phyloP scores from a whole-genome alignment of 2,113 vertebrate genomes.

The Tenebrosternarchus preto region DNA sequence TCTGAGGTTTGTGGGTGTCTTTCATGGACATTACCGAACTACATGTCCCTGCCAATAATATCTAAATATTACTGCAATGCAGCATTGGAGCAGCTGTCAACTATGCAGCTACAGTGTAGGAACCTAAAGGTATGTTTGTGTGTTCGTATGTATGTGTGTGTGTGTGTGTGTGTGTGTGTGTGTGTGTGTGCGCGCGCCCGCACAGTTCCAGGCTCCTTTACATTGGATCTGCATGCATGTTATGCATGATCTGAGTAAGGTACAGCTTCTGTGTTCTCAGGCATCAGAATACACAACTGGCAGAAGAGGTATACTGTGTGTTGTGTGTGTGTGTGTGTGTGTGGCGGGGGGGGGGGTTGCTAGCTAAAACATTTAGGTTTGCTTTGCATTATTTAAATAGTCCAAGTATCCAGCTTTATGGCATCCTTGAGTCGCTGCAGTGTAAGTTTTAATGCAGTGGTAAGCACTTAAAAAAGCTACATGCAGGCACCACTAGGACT shows the following conservation, averaged over 20 bases:
- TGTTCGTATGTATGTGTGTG: not conserved
- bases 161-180: conserved; percentile 6
- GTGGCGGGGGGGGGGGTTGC: too few species aligned
- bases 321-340: not conserved
- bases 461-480: conserved; percentile 22
- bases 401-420: conserved; percentile 2
- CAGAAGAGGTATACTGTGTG: not conserved
- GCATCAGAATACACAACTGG: not conserved
- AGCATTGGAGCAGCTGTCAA: conserved; percentile 34
- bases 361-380: not conserved
- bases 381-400: conserved; percentile 14
- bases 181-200: not conserved
- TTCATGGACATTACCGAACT: conserved; percentile 30
- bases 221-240: too few species aligned
- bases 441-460: conserved; percentile 16
- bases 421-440: conserved; percentile 36
- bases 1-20: conserved; percentile 27
- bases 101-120: not conserved
- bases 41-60: conserved; percentile 5
- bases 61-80: conserved; percentile 47
- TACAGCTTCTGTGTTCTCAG: not conserved
- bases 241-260: too few species aligned
- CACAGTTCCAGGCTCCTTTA: not conserved
- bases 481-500: not conserved
- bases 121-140: conserved; percentile 22